Evolutionary conservation across 1,140 invertebrate species (phyloP).

Genomic region (Lordiphosa clarofinis): DNA sequence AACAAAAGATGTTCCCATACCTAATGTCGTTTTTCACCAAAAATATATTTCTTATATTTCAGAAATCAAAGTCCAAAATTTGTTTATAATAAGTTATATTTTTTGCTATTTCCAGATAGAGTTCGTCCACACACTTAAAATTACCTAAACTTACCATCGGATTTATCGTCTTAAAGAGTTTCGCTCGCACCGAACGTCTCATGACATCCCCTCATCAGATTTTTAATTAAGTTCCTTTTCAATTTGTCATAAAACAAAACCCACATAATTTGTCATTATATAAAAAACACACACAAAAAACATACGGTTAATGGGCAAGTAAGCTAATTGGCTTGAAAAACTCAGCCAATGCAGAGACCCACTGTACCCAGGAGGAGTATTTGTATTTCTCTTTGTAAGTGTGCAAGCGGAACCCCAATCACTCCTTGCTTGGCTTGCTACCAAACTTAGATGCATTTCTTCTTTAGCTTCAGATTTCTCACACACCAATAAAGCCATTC

Average conservation of each 20-base stretch:
- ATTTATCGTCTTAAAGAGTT: too few relatives aligned
- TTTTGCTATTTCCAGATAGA: too few relatives aligned
- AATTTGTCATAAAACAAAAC: conserved; percentile 14
- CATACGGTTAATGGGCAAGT: conserved; percentile 41
- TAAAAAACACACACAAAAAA: conserved; percentile 21
- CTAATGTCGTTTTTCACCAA: too few relatives aligned
- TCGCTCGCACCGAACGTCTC: too few relatives aligned
- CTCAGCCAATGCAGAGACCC: conserved; percentile 36
- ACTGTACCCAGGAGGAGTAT: conserved; percentile 16
- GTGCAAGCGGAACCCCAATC: conserved; percentile 46
- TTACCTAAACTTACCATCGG: too few relatives aligned
- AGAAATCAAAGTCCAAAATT: too few relatives aligned
- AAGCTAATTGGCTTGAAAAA: conserved; percentile 70
- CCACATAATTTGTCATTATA: conserved; percentile 45
- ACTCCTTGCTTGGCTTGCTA: conserved; percentile 27
- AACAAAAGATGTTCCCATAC: too few relatives aligned
- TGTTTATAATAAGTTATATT: too few relatives aligned
- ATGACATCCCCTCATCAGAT: too few relatives aligned
- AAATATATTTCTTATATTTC: too few relatives aligned
- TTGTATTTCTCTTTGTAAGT: background rate
- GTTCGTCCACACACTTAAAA: too few relatives aligned
- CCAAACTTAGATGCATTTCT: conserved; percentile 43
- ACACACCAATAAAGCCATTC: conserved; percentile 27
- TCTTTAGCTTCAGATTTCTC: background rate
- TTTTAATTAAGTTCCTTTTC: too few relatives aligned